Base-by-base conservation (phyloP, 2,113 vertebrate species). In the Rana temporaria region DNA sequence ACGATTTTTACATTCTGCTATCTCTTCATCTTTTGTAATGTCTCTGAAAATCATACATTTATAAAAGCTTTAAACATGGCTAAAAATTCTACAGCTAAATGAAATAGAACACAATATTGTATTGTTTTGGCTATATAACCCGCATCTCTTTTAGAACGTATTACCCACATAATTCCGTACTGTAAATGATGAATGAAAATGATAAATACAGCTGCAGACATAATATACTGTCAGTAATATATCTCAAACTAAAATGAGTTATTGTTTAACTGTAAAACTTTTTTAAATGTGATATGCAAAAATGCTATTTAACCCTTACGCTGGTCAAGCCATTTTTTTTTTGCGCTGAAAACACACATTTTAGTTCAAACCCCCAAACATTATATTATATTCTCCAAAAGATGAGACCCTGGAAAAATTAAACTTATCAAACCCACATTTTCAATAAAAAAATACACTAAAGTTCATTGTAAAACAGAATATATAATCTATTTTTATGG, bases 1-100 rank as follows among this genome's bases (percentile, higher is more conserved):
- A 76, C 34, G 56, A 53, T 30, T 66, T 26, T 48, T 74, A 76
- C 63, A 2, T 18, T 76, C 17, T 20, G 3, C 62, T 75, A 76
- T 76, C 81, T 68, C 32, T 52, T 4, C 38, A 83, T 83, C 53
- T 76, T 19, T 4, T 68, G 7, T 75, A 67, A 82, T 82, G 75
- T 42, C 63, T 82, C 60, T 72, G 59, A 57, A 76, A 59, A 75
- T 18, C 20, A 67, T 67, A 67, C 32, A 66, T 12, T 6, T 48
- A 48, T 12, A 48, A 48, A 6, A 59, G 24, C 14, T 34, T 12
- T 6, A 52, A 18, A 60, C 71, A 48, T 76, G 81, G 53, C 53
- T 32, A 16, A 68, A 19, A 68, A 76, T 24, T 75, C 17, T 30
- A 60, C 71, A 67, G 53, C 42, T 76, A 64, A 83, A 42, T 66